These are phyloP conservation scores for Formica exsecta DNA, from an alignment of 1,140 invertebrate species.

Conservation along the genomic window DNA sequence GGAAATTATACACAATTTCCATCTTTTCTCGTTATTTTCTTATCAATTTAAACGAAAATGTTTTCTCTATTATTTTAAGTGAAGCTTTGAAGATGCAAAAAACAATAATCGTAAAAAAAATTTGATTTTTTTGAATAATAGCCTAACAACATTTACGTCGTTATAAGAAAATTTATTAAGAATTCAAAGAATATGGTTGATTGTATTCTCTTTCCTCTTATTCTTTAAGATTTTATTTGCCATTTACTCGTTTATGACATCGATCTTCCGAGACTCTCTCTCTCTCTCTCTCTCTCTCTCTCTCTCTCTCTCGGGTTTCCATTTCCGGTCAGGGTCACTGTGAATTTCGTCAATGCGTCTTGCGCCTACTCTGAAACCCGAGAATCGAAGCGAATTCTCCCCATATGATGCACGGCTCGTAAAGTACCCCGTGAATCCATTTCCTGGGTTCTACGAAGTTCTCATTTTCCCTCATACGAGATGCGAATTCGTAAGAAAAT, in stretches of 20 bases:
- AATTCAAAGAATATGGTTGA: background rate
- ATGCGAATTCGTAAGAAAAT: constrained; percentile 42
- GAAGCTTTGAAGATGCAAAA: background rate
- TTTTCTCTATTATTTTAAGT: background rate
- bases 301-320: constrained; percentile 39
- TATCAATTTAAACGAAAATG: background rate
- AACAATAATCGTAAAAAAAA: background rate
- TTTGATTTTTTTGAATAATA: background rate
- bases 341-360: constrained; percentile 50
- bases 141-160: background rate
- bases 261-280: constrained; percentile 2
- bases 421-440: constrained; percentile 31
- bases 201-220: constrained; percentile 6
- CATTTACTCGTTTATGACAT: constrained; percentile 33
- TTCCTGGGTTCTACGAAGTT: constrained; percentile 8
- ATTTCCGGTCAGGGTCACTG: constrained; percentile 67
- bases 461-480: background rate
- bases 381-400: constrained; percentile 64
- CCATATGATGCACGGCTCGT: constrained; percentile 43
- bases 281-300: background rate
- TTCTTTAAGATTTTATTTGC: constrained; percentile 41
- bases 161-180: constrained; percentile 38
- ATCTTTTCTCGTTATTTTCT: background rate
- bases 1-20: background rate
- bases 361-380: constrained; percentile 67